Evolutionary conservation across 1,140 invertebrate species (phyloP).

Genomic region (Polypedilum pembai): DNA sequence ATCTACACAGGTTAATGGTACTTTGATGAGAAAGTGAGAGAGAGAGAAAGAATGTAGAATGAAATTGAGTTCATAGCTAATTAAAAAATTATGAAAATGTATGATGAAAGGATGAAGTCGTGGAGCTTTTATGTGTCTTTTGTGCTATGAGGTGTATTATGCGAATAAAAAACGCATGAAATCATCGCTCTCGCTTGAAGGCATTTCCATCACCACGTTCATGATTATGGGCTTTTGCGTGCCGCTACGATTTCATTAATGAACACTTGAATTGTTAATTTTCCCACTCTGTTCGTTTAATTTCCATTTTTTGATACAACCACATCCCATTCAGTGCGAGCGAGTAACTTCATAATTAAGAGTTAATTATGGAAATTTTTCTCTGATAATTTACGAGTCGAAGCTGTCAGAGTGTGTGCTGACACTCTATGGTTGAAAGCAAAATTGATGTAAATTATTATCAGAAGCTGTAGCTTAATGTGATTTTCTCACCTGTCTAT

Average conservation of each 20-base stretch:
- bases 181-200: not conserved
- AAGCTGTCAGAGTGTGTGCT: not conserved
- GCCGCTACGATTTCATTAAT: not conserved
- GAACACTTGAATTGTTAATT: conserved; percentile 9
- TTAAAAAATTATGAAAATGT: conserved; percentile 20
- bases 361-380: conserved; percentile 6
- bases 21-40: too few species aligned
- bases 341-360: not conserved
- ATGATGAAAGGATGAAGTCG: not conserved
- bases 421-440: not conserved
- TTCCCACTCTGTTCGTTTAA: not conserved
- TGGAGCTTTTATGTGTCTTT: not conserved
- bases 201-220: not conserved
- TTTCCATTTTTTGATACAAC: not conserved
- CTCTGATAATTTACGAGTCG: not conserved
- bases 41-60: not conserved
- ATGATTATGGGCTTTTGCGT: not conserved
- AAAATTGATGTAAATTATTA: not conserved
- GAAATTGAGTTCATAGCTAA: not conserved
- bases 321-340: not conserved
- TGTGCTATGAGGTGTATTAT: not conserved
- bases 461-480: not conserved
- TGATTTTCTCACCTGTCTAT: not conserved
- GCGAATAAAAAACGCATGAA: not conserved
- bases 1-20: not conserved